These are phyloP conservation scores for Indicator indicator DNA, from an alignment of 2,113 vertebrate species.

Conservation along the genomic window DNA sequence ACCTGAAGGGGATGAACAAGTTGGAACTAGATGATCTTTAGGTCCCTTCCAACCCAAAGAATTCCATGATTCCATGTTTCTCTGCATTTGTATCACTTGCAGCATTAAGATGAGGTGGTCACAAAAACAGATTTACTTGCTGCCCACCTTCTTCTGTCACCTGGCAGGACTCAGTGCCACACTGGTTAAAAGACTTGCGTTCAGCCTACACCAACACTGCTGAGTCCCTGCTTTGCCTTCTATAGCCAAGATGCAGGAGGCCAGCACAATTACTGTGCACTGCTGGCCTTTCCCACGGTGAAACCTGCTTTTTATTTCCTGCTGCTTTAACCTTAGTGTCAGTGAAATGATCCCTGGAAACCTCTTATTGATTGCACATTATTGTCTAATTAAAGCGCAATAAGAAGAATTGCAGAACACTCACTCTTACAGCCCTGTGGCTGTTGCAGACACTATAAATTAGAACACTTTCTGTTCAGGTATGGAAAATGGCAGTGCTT, in stretches of 20 bases:
- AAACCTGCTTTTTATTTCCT: slow-evolving; percentile 65
- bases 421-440: background rate
- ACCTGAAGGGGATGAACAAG: too few species aligned
- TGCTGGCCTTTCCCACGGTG: slow-evolving; percentile 44
- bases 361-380: slow-evolving; percentile 53
- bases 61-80: background rate
- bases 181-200: background rate
- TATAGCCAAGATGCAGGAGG: slow-evolving; percentile 5
- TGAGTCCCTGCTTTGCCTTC: background rate
- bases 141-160: background rate
- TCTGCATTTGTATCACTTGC: background rate
- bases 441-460: slow-evolving; percentile 1
- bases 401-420: slow-evolving; percentile 26
- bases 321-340: slow-evolving; percentile 38
- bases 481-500: slow-evolving; percentile 29
- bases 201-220: background rate
- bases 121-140: background rate
- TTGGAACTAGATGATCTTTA: too few species aligned
- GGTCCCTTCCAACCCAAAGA: too few species aligned
- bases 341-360: slow-evolving; percentile 52
- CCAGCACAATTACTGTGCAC: slow-evolving; percentile 12
- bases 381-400: slow-evolving; percentile 57
- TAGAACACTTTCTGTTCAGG: slow-evolving; percentile 11
- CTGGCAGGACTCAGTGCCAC: background rate
- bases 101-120: background rate